Base-by-base conservation (phyloP, 2,888 invertebrate genomes). In the Polyommatus iphigenia region DNA sequence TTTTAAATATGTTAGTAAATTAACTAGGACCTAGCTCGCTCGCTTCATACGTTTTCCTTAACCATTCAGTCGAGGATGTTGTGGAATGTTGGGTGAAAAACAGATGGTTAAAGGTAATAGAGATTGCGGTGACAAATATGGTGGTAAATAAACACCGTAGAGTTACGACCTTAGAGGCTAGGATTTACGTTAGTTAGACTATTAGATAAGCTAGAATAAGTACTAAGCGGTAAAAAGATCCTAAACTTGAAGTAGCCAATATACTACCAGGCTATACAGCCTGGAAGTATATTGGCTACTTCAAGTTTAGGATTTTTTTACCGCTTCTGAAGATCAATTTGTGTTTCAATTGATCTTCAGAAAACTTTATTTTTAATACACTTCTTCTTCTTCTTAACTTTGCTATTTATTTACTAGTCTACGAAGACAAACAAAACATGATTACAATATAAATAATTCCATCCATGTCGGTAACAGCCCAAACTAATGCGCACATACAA, bases 1-100 rank as follows among this genome's bases (percentile, higher is more conserved):
- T 72, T 72, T 72, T 20, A 72, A 72, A 41, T 72, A 72, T 18
- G 41, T 41, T 41, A 41, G 41, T n/a, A 67, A 67, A 67, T 67
- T 72, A 72, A 72, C 41, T 41, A 36, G 41, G 8, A 72, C 8
- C 36, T 36, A 10, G 10, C 71, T 71, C 36, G 41, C 72, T 41
- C 15, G 36, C 18, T 41, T 20, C 41, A 41, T 20, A 5, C n/a
- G 20, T 72, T 72, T 72, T 72, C 72, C 72, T 72, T 41, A 10
- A 72, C 8, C n/a, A 20, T 67, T 32, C 24, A 1, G 29, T 32
- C 29, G 29, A 67, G 29, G 67, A 29, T 67, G 24, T 15, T 1
- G 29, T 67, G 29, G 67, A 29, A 32, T 67, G 67, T 32, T 6
- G 29, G 29, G 29, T 15, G 29, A 67, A 18, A 67, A 67, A 67